Evolutionary conservation across 2,113 vertebrate species (phyloP), one percentile per base, ranked within the genome.

Genomic region (Carassius carassius): DNA sequence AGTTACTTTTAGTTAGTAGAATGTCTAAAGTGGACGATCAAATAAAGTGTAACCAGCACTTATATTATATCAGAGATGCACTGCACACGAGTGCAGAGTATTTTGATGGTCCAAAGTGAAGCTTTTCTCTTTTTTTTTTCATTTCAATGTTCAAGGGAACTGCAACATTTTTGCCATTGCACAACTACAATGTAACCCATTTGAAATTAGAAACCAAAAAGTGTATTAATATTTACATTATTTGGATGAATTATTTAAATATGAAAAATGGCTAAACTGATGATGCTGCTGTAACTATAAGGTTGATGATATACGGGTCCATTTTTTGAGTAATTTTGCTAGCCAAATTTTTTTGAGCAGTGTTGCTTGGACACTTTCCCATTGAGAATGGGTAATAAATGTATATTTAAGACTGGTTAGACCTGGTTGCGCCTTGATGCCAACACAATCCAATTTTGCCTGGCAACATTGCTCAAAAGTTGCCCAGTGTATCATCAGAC

Each of bases 151-250:
- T 62, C 35, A 79, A 62, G 29, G 29, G 3, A 49, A 17, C 16
- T 54, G 25, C 74, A 54, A 54, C n/a, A 16, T n/a, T 74, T 41
- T 74, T 74, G n/a, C 47, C 74, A 76, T 32, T 67, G 78, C 78
- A 81, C 78, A 67, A 81, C 47, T 32, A 41, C 8, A 56, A 32
- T 5, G 44, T 58, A 72, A n/a, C n/a, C 78, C 6, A 14, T 51
- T 25, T 51, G 16, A 67, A 81, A 51, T 67, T 10, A 67, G 37
- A 47, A 63, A 63, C 78, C 58, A 81, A 81, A 81, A 81, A 67
- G 44, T 81, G 78, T 62, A 81, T 81, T 81, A 21, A 51, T 69
- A 65, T 63, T 60, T 13, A 62, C 32, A 21, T 25, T 23, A 78
- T 78, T 62, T 78, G 35, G 35, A n/a, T 78, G 21, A 51, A 29